Percentiles rank a stretch among this genome's conserved stretches.
phyloP scores from a whole-genome alignment of 2,797 vertebrate species.

The Thalassophryne amazonica region DNA sequence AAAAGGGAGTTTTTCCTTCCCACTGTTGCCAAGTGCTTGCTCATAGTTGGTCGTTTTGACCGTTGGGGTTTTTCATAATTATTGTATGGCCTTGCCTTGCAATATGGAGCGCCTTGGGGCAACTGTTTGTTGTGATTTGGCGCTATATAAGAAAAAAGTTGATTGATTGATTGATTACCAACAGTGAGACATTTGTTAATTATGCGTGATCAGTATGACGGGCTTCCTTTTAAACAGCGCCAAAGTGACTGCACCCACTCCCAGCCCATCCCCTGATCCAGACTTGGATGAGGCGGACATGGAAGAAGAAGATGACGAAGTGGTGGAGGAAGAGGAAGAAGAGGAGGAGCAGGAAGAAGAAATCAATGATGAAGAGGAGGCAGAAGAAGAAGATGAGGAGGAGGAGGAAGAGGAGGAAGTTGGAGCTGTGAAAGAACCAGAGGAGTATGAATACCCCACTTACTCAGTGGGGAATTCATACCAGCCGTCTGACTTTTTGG shows the following conservation, averaged over 20 bases:
- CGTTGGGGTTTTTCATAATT: too few relatives aligned
- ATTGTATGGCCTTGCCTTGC: too few relatives aligned
- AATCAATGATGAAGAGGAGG: constrained; percentile 52
- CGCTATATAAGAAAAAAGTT: too few relatives aligned
- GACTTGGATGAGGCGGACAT: constrained; percentile 66
- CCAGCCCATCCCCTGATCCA: constrained; percentile 67
- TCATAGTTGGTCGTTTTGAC: too few relatives aligned
- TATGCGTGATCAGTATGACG: background rate
- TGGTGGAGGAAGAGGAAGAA: constrained; percentile 61
- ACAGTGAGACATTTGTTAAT: too few relatives aligned
- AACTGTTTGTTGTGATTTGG: too few relatives aligned
- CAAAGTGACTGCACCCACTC: constrained; percentile 64
- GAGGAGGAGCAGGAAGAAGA: constrained; percentile 61
- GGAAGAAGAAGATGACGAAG: constrained; percentile 67
- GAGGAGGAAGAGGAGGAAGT: constrained; percentile 70
- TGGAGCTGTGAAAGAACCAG: constrained; percentile 59
- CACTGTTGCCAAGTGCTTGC: too few relatives aligned
- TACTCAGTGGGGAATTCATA: constrained; percentile 78
- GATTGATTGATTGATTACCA: too few relatives aligned
- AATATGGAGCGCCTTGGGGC: too few relatives aligned
- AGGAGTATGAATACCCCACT: constrained; percentile 79
- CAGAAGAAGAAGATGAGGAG: constrained; percentile 50
- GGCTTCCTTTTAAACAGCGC: constrained; percentile 45
- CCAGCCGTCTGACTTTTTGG: constrained; percentile 76
- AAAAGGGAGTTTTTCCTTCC: too few relatives aligned